Conservation (phyloP, 2,797 vertebrate genomes). For the Selene dorsalis region DNA sequence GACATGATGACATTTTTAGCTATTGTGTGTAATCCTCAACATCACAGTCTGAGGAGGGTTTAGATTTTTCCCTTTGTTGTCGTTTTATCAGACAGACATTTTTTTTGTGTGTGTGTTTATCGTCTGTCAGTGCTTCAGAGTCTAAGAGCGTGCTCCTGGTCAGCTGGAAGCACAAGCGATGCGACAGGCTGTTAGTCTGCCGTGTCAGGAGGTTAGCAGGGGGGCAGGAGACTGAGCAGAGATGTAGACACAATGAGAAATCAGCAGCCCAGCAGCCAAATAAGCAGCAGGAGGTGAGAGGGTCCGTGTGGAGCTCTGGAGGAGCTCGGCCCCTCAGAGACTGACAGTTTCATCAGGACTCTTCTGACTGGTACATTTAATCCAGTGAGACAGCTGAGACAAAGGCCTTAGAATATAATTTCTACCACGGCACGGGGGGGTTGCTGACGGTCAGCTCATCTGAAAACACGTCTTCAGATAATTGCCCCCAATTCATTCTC, state of each 20-base stretch:
- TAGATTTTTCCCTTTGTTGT: background rate
- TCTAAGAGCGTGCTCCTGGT: constrained; percentile 25
- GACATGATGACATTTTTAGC: background rate
- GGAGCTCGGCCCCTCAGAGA: background rate
- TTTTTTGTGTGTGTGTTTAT: background rate
- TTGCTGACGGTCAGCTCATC: background rate
- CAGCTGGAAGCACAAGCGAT: constrained; percentile 45
- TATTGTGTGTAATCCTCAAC: background rate
- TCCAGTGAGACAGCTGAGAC: background rate
- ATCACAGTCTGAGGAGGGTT: background rate
- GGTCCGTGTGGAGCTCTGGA: constrained; percentile 2
- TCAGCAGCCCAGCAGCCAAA: constrained; percentile 46
- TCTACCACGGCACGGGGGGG: background rate
- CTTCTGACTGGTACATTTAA: background rate
- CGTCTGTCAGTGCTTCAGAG: constrained; percentile 17
- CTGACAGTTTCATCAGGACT: constrained; percentile 23
- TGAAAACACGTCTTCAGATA: constrained; percentile 2
- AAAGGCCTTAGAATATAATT: background rate
- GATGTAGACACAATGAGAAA: constrained; percentile 39
- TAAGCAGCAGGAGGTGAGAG: constrained; percentile 28
- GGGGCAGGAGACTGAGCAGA: constrained; percentile 18
- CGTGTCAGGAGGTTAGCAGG: constrained; percentile 37
- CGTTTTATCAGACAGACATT: background rate
- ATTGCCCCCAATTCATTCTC: constrained; percentile 34
- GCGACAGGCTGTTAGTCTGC: constrained; percentile 42